Percentiles rank a stretch among this genome's conserved stretches.
Evolutionary conservation across 2,797 vertebrate species (phyloP).

Genomic region (Vireo griseus): DNA sequence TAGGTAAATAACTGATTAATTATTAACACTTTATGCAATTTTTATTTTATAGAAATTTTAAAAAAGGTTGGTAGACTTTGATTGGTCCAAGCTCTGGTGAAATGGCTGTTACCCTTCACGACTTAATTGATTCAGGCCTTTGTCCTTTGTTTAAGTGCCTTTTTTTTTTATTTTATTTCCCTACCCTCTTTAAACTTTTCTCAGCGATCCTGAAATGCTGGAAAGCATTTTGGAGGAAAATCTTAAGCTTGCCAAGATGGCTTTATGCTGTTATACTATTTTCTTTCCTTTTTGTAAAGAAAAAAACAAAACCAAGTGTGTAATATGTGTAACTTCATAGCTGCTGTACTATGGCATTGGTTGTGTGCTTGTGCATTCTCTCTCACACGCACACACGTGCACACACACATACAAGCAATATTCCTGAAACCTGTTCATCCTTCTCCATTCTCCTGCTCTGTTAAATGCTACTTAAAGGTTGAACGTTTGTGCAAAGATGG

Average conservation of each 20-base stretch:
- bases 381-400: neutral
- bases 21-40: conserved; percentile 72
- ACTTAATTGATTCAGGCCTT: conserved; percentile 77
- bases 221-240: conserved; percentile 68
- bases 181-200: conserved; percentile 61
- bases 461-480: neutral
- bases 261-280: conserved; percentile 63
- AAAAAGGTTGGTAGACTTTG: conserved; percentile 50
- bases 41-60: conserved; percentile 67
- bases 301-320: neutral
- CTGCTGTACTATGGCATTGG: conserved; percentile 64
- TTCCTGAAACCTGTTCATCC: neutral
- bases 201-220: conserved; percentile 72
- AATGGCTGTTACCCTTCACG: conserved; percentile 67
- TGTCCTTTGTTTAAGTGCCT: conserved; percentile 81
- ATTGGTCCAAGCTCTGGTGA: conserved; percentile 66
- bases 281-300: conserved; percentile 54
- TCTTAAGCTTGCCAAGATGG: conserved; percentile 66
- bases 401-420: neutral
- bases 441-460: neutral
- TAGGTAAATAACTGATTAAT: conserved; percentile 59
- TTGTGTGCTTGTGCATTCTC: conserved; percentile 40
- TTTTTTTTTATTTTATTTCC: conserved; percentile 55
- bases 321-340: conserved; percentile 46
- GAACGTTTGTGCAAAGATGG: neutral